Conservation (phyloP, 2,888 invertebrate genomes). For the Nemoura dubitans region DNA sequence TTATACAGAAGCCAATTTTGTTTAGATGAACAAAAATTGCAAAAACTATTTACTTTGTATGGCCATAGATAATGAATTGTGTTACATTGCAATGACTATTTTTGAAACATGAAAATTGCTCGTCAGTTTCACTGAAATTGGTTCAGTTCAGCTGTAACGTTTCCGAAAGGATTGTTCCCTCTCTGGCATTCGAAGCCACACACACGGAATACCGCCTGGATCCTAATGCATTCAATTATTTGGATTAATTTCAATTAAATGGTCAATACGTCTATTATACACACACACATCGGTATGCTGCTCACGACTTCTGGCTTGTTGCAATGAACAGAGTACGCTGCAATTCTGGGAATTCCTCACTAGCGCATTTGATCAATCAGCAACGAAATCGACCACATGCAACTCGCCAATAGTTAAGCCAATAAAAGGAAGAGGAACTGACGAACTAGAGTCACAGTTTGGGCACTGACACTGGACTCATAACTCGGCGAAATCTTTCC, state of each 20-base stretch:
- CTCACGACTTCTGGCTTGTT: neutral
- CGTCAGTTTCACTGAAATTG: neutral
- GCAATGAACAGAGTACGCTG: neutral
- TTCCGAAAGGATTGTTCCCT: neutral
- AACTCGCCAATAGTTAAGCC: neutral
- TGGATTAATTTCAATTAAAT: slow-evolving; percentile 3
- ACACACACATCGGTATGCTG: neutral
- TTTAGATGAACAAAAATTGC: neutral
- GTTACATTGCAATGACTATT: neutral
- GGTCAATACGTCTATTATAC: neutral
- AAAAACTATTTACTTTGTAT: neutral
- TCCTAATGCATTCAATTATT: neutral
- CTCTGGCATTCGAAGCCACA: neutral
- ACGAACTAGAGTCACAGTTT: no score
- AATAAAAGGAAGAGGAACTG: neutral
- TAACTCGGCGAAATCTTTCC: no score
- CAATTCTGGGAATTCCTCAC: neutral
- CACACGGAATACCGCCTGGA: neutral
- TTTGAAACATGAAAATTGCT: neutral
- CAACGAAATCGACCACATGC: neutral
- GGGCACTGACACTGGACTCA: no score
- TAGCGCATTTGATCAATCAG: neutral
- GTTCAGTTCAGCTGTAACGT: neutral
- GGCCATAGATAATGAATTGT: neutral
- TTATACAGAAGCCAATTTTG: slow-evolving; percentile 2